Conservation (phyloP, 2,888 invertebrate species). For the Brenthis hecate region DNA sequence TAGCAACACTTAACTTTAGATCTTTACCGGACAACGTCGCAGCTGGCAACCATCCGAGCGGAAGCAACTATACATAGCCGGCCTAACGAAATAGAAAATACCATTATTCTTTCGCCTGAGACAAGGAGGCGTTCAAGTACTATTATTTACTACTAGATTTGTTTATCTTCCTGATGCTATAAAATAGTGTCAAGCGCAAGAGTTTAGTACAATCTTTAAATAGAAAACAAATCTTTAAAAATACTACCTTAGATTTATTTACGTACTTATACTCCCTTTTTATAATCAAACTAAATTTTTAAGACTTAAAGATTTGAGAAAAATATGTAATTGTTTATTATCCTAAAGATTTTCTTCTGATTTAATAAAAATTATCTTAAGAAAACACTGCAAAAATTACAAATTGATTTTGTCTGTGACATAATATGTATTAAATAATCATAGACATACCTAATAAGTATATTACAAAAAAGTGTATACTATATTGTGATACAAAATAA, state of each 20-base stretch:
- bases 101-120: constrained; percentile 76
- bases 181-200: constrained; percentile 47
- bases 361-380: too few species aligned
- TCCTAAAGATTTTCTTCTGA: too few species aligned
- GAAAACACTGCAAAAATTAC: too few species aligned
- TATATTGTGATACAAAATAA: constrained; percentile 8
- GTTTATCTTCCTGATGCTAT: constrained; percentile 62
- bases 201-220: neutral
- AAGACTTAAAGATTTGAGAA: too few species aligned
- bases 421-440: too few species aligned
- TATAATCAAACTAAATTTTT: too few species aligned
- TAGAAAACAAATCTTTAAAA: too few species aligned
- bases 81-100: constrained; percentile 80
- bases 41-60: constrained; percentile 77
- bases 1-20: constrained; percentile 59
- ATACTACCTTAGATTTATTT: too few species aligned
- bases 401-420: too few species aligned
- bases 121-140: constrained; percentile 78
- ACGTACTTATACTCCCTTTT: too few species aligned
- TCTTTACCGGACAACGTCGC: constrained; percentile 60
- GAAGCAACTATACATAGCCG: constrained; percentile 69
- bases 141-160: constrained; percentile 76
- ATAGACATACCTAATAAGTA: neutral
- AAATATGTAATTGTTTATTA: too few species aligned
- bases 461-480: neutral